A percentile compares a stretch with the other conserved stretches of the same genome.
phyloP scores from a whole-genome alignment of 2,888 invertebrate genomes.

The Ramazzottius varieornatus region DNA sequence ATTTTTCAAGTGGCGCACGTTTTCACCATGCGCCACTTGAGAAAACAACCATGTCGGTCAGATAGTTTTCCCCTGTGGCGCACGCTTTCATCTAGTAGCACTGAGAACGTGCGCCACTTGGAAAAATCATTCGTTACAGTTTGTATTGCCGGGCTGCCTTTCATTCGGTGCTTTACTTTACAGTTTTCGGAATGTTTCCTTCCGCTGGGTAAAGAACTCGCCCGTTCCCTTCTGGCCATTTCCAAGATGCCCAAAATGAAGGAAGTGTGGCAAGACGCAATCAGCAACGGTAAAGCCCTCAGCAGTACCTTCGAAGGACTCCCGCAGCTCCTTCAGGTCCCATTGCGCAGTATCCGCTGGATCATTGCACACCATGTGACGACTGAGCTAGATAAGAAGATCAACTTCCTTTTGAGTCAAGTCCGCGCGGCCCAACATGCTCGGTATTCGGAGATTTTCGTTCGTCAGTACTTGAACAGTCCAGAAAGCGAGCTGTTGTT shows the following conservation, averaged over 20 bases:
- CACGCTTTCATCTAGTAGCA: too few species aligned
- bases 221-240: not conserved
- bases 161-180: too few species aligned
- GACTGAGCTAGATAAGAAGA: not conserved
- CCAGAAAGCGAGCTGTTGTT: not conserved
- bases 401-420: not conserved
- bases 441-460: not conserved
- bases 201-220: not conserved
- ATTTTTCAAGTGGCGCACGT: too few species aligned
- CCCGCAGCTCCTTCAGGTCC: not conserved
- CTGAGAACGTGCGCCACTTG: too few species aligned
- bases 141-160: too few species aligned
- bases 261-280: not conserved
- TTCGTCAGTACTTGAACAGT: not conserved
- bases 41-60: too few species aligned
- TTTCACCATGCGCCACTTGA: too few species aligned
- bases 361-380: not conserved
- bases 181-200: not conserved
- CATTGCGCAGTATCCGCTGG: not conserved
- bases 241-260: conserved; percentile 1
- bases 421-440: not conserved
- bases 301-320: not conserved
- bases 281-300: not conserved
- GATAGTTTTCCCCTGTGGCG: too few species aligned
- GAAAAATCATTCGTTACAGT: too few species aligned